Base-by-base conservation (phyloP, 2,888 invertebrate genomes). In the Sarcophaga variegata region DNA sequence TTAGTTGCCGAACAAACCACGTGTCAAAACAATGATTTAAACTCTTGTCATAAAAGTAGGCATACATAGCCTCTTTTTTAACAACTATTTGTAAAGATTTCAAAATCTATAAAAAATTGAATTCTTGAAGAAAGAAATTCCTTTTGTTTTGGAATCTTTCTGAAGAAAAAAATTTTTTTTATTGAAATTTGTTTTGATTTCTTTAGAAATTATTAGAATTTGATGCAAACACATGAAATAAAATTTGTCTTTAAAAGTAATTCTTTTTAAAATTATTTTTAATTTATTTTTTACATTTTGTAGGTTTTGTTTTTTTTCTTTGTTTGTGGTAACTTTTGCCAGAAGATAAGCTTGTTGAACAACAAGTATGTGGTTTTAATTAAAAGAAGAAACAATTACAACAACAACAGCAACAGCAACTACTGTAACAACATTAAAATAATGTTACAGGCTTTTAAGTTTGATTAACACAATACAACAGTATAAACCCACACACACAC, bases 401-500 rank as follows among this genome's bases (percentile, higher is more conserved):
- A 54, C 54, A 54, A 17, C 14, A 54, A 14, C 54, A 54, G 0
- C 54, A 3, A 49, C 49, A 4, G n/a, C 14, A 22, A 47, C 37
- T 37, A 5, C 27, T 27, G 37, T 54, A 69, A 49, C 59, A 70
- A 79, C 17, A 14, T 54, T 1, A 12, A 17, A 14, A 64, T 64
- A 72, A 27, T 71, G 27, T 37, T 37, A 72, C 37, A 62, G 37
- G 60, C 62, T 45, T 72, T 45, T 60, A 72, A 22, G 72, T 72
- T 72, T 72, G 11, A 47, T 66, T 66, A 67, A 72, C 27, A 67
- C 54, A 4, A 14, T 49, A 49, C 27, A 27, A 27, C 27, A 27
- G 4, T 27, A 27, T 3, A 27, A 27, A 27, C 4, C 27, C 3
- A 3, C n/a, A 4, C 11, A 49, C 17, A 60, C 14, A 49, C 4